A percentile compares a stretch with the other conserved stretches of the same genome.
Evolutionary conservation across 1,140 invertebrate species (phyloP).

Genomic region (Leptonema lineaticorne): DNA sequence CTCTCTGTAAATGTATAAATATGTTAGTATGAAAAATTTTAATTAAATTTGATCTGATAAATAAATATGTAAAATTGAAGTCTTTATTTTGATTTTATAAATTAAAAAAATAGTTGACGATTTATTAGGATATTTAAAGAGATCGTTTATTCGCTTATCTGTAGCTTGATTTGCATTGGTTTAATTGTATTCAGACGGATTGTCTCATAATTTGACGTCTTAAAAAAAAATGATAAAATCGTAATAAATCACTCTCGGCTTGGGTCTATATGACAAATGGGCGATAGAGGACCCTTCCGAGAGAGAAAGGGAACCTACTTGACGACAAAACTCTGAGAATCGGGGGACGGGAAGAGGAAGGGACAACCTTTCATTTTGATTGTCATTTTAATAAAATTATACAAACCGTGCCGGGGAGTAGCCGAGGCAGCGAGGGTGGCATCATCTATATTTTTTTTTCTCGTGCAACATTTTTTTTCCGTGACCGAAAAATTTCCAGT

Average conservation of each 20-base stretch:
- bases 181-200: background rate
- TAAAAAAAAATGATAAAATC: constrained; percentile 29
- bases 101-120: no score
- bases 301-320: background rate
- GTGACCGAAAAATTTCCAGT: background rate
- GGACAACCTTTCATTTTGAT: constrained; percentile 28
- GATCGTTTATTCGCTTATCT: no score
- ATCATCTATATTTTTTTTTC: no score
- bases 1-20: no score
- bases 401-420: background rate
- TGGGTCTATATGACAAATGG: constrained; percentile 25
- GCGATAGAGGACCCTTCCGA: background rate
- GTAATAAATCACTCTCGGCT: constrained; percentile 27
- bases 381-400: constrained; percentile 36
- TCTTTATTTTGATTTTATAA: no score
- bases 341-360: background rate
- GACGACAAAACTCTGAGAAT: background rate
- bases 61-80: no score
- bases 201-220: background rate
- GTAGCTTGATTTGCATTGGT: background rate
- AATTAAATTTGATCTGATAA: no score
- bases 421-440: no score
- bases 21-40: no score
- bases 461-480: background rate
- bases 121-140: no score